Evolutionary conservation across 2,113 vertebrate species (phyloP), one percentile per base, ranked within the genome.

Genomic region (Amblyornis subalaris): DNA sequence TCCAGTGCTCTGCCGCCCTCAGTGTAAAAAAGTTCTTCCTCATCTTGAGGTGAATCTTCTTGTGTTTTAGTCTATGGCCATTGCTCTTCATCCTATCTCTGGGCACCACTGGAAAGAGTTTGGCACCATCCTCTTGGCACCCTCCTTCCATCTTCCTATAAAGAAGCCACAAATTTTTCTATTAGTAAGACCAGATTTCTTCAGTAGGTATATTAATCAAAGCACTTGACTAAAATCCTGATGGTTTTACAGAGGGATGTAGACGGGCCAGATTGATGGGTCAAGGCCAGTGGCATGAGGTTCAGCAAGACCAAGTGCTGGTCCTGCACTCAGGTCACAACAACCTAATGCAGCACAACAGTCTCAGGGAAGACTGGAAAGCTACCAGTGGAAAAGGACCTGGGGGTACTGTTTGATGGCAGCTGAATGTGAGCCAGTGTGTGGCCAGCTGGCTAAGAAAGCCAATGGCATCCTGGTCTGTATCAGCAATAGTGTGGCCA

Each of bases 381-480:
- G 5, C 7, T 47, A 5, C 14, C 2, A 1, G 2, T 0, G 1
- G 31, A 35, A 61, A 75, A 53, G 15, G 18, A 67, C 28, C 7
- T 71, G 13, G 3, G 8, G 2, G 2, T 50, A 35, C 1, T 54
- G 15, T 3, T 12, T 2, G 2, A 13, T 4, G 15, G 1, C 0
- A 0, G 8, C 20, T 24, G 29, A 58, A 44, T 4, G 14, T 7
- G 15, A 70, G 11, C 25, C 3, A 2, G 2, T 2, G 3, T 38
- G 8, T 38, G 29, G 2, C 13, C 8, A 48, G 10, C 51, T 10
- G 16, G 28, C 7, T 47, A 57, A 48, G 38, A 33, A 44, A 8
- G 50, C 11, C 18, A 23, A 0, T 1, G 7, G 12, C 6, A 35
- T 55, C 15, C 17, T 65, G 33, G 6, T 1, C 1, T 9, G 4